Evolutionary conservation across 2,888 invertebrate species (phyloP).

Genomic region (Eupithecia insigniata): DNA sequence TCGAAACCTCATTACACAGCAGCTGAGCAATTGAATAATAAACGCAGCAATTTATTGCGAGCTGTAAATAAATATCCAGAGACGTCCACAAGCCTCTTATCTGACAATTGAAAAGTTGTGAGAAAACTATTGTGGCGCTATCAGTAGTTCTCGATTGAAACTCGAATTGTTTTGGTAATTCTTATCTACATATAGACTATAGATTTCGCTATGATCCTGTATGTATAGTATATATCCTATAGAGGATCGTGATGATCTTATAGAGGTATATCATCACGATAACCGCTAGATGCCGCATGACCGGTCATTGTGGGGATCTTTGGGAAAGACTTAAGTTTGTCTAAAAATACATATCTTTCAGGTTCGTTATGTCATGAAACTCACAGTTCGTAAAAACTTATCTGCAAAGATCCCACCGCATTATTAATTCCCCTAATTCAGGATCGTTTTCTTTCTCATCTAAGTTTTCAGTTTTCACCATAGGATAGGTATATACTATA

Average conservation of each 20-base stretch:
- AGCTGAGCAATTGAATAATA: conserved; percentile 68
- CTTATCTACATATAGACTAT: neutral
- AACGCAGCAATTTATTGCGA: conserved; percentile 66
- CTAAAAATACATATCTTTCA: neutral
- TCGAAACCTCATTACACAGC: conserved; percentile 53
- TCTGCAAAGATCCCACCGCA: too few relatives aligned
- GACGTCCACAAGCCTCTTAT: conserved; percentile 77
- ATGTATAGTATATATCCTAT: too few relatives aligned
- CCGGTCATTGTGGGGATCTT: neutral
- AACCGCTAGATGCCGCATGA: neutral
- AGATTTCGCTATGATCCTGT: too few relatives aligned
- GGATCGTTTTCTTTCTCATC: too few relatives aligned
- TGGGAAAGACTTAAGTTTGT: neutral
- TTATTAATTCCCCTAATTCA: too few relatives aligned
- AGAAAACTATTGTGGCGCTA: conserved; percentile 63
- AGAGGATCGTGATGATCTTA: too few relatives aligned
- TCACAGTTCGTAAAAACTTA: too few relatives aligned
- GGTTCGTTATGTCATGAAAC: too few relatives aligned
- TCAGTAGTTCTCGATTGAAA: conserved; percentile 51
- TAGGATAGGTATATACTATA: too few relatives aligned
- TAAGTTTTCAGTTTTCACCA: too few relatives aligned
- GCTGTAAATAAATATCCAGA: conserved; percentile 74
- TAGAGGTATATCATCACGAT: neutral
- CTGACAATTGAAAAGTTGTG: conserved; percentile 75
- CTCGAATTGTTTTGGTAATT: neutral